Conservation (phyloP, 2,888 invertebrate genomes). For the Scaptomyza caliginosa region DNA sequence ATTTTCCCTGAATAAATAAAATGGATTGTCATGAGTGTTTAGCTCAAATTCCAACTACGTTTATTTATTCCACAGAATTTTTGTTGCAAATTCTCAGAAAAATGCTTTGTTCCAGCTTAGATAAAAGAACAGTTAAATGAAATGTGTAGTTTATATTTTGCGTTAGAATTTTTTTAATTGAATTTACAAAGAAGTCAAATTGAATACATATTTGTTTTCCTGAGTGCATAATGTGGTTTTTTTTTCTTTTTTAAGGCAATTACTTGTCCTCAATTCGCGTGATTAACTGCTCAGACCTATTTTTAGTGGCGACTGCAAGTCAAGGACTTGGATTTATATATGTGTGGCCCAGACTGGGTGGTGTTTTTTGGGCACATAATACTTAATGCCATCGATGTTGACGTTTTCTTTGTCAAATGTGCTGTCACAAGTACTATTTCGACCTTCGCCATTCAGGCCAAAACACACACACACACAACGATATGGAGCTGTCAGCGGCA, state of each 20-base stretch:
- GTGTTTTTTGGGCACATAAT: constrained; percentile 2
- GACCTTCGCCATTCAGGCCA: constrained; percentile 42
- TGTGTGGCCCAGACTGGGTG: neutral
- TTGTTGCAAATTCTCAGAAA: too few species aligned
- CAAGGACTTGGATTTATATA: constrained; percentile 17
- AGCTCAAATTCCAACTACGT: too few species aligned
- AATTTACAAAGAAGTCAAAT: neutral
- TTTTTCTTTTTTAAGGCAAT: constrained; percentile 68
- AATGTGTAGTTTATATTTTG: too few species aligned
- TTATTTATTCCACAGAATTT: too few species aligned
- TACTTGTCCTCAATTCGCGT: constrained; percentile 51
- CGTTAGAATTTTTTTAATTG: too few species aligned
- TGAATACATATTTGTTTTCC: neutral
- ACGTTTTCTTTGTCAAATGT: constrained; percentile 42
- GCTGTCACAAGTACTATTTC: constrained; percentile 41
- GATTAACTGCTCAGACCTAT: constrained; percentile 67
- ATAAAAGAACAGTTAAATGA: too few species aligned
- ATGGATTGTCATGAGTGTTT: too few species aligned
- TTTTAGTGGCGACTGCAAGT: constrained; percentile 29
- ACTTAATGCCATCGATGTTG: constrained; percentile 38
- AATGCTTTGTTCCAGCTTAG: too few species aligned
- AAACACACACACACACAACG: constrained; percentile 9
- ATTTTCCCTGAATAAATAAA: too few species aligned
- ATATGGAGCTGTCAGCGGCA: constrained; percentile 48
- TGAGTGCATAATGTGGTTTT: neutral